Base-by-base conservation (phyloP, 1,140 invertebrate species). In the Drosophila lacteicornis region DNA sequence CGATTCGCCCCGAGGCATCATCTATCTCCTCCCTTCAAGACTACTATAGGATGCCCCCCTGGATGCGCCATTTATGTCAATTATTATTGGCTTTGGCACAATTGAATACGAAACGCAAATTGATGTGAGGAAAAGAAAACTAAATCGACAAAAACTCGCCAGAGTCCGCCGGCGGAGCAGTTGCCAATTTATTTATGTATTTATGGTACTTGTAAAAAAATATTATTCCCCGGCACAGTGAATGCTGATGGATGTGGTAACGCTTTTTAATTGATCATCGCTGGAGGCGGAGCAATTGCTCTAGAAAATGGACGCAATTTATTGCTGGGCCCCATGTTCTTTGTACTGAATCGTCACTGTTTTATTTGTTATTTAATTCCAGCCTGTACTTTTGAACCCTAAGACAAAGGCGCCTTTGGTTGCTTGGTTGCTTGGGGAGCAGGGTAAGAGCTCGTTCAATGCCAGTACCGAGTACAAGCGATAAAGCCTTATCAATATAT, bases 71-170 rank as follows among this genome's bases (percentile, higher is more conserved):
- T 88, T 84, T 88, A 74, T 87, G 83, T 88, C 83, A 87, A 87
- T 87, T 87, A 88, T 87, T 83, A 87, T 88, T 87, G 80, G 77
- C 76, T 83, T 55, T 71, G 80, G 73, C 53, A 88, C 85, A 88
- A 87, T 88, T 88, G 83, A 77, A 88, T 83, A 80, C 73, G 51
- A 78, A 58, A 87, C 84, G 85, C 83, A 87, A 88, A 88, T 87
- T 84, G 84, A 87, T 87, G 86, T 59, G 60, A 80, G 74, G 77
- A 88, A 87, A 84, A 83, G 51, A 59, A 71, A 73, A 59, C 84
- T 88, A 82, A 43, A 75, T 75, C 69, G 50, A 55, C 53, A 38
- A 58, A 53, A 58, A 53, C 53, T 56, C 49, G 25, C 33, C 40
- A 75, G 51, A 75, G 22, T 73, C 62, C 42, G 45, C 46, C 9